Conservation (phyloP, 2,797 vertebrate species). For the Streptopelia turtur region DNA sequence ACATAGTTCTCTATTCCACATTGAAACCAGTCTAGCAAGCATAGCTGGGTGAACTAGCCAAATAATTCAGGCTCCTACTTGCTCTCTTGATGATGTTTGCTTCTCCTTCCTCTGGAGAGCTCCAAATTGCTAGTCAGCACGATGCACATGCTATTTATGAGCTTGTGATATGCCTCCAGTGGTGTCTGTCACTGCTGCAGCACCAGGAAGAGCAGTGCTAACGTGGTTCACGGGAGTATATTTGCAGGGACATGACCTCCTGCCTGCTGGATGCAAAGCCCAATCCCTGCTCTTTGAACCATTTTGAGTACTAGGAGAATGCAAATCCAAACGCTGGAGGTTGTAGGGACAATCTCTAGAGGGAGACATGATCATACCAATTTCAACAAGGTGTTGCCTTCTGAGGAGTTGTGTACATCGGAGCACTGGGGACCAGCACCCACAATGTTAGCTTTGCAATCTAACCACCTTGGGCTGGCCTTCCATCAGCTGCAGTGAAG, state of each 20-base stretch:
- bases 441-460: background rate
- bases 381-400: background rate
- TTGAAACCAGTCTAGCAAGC: background rate
- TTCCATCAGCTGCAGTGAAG: background rate
- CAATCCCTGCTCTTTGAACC: background rate
- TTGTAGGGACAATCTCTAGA: background rate
- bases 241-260: background rate
- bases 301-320: background rate
- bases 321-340: background rate
- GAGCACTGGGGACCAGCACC: background rate
- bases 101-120: background rate
- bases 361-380: background rate
- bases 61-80: background rate
- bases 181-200: background rate
- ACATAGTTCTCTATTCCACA: background rate
- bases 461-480: background rate
- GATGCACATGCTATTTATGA: background rate
- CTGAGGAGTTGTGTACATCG: accelerated
- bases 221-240: accelerated
- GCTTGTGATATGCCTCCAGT: background rate
- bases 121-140: conserved; percentile 23
- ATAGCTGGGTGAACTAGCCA: background rate
- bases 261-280: background rate
- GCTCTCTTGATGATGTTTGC: background rate
- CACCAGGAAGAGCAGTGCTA: background rate